Conservation (phyloP, 2,113 vertebrate genomes). For the Mastomys natalensis region DNA sequence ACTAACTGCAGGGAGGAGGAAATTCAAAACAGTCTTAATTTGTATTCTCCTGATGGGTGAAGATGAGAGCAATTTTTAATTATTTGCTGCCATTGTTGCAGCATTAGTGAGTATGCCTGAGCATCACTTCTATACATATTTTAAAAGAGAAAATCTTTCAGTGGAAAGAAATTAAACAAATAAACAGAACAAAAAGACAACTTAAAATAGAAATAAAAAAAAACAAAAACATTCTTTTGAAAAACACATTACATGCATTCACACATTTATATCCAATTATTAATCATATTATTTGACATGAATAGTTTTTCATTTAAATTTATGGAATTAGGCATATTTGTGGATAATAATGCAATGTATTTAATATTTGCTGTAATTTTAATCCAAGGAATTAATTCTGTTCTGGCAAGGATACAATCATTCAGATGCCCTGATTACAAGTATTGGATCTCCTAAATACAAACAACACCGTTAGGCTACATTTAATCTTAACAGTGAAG, state of each 20-base stretch:
- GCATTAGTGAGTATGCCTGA: not conserved
- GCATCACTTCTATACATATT: not conserved
- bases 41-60: not conserved
- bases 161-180: not conserved
- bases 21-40: not conserved
- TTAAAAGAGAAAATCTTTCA: not conserved
- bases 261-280: not conserved
- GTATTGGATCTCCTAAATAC: too few relatives aligned
- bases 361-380: not conserved
- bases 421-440: too few relatives aligned
- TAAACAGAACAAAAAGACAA: not conserved
- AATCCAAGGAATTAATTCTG: too few relatives aligned
- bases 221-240: not conserved
- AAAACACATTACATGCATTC: not conserved
- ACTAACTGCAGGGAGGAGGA: not conserved
- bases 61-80: not conserved
- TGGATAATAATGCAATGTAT: not conserved
- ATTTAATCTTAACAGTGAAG: too few relatives aligned
- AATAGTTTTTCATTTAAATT: not conserved
- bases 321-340: not conserved
- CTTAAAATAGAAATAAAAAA: slow-evolving; percentile 43
- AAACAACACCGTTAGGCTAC: too few relatives aligned
- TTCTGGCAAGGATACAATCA: too few relatives aligned
- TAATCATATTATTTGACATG: not conserved
- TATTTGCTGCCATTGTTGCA: not conserved